Conservation (phyloP, 2,797 vertebrate genomes). For the Otus scops region DNA sequence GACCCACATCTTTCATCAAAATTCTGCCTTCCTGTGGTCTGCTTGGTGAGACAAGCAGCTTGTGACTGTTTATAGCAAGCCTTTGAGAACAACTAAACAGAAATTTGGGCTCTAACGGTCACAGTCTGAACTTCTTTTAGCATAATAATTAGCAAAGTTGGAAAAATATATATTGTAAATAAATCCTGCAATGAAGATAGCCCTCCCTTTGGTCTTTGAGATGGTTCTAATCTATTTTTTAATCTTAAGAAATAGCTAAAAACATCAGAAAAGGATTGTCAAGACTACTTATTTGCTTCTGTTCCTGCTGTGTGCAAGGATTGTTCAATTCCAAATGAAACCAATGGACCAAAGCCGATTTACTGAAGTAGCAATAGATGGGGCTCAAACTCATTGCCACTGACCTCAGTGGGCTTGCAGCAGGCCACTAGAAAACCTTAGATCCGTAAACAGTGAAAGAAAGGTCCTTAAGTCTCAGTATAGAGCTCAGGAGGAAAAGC, state of each 20-base stretch:
- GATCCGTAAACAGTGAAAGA: not conserved
- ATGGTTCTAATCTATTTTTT: not conserved
- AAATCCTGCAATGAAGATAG: not conserved
- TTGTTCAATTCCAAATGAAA: not conserved
- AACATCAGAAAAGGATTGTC: not conserved
- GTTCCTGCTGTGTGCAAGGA: not conserved
- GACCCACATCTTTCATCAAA: not conserved
- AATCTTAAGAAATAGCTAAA: not conserved
- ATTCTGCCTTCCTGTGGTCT: not conserved
- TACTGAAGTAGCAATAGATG: not conserved
- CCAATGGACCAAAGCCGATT: not conserved
- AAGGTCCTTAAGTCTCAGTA: not conserved
- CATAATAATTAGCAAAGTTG: not conserved
- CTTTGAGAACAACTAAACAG: not conserved
- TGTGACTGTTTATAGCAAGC: not conserved
- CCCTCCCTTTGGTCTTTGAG: not conserved
- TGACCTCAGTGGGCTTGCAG: not conserved
- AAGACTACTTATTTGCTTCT: not conserved
- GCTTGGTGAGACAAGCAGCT: constrained; percentile 15
- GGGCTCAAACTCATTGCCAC: not conserved
- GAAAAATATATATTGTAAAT: not conserved
- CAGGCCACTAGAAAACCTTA: not conserved
- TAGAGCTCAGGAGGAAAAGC: not conserved
- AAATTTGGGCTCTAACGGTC: not conserved
- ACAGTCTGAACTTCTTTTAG: not conserved